These are phyloP conservation scores for Geotrupes spiniger DNA, from an alignment of 2,888 invertebrate genomes.

Conservation along the genomic window DNA sequence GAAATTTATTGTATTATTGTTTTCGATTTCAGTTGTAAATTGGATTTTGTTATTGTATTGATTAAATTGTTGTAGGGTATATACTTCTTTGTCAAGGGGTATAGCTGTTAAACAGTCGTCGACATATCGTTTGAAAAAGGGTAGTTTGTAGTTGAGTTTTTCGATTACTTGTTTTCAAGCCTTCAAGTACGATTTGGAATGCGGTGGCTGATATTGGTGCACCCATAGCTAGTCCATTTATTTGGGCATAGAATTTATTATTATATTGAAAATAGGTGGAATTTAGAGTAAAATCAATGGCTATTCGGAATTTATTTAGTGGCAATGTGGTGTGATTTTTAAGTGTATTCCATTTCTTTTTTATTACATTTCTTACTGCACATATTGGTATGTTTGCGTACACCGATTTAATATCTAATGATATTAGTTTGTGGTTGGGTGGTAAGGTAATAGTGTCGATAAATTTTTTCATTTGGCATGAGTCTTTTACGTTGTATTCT, in stretches of 20 bases:
- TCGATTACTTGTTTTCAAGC: background rate
- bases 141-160: background rate
- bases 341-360: background rate
- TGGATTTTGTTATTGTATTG: background rate
- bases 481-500: background rate
- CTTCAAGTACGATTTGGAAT: constrained; percentile 9
- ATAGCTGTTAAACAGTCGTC: too few species aligned
- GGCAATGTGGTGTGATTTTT: background rate
- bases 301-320: constrained; percentile 4
- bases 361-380: background rate
- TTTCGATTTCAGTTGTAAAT: background rate
- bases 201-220: constrained; percentile 5
- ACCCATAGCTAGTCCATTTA: constrained; percentile 2
- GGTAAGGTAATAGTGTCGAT: too few species aligned
- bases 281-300: constrained; percentile 1
- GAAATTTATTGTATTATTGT: background rate
- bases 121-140: constrained; percentile 4
- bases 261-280: constrained; percentile 11
- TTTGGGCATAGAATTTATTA: constrained; percentile 6
- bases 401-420: constrained; percentile 5
- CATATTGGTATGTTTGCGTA: constrained; percentile 3
- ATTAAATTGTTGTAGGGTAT: background rate
- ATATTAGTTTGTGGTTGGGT: background rate
- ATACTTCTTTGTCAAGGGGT: too few species aligned
- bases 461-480: too few species aligned